These are phyloP conservation scores for Tetrax tetrax DNA, from an alignment of 2,113 vertebrate genomes.

Conservation along the genomic window DNA sequence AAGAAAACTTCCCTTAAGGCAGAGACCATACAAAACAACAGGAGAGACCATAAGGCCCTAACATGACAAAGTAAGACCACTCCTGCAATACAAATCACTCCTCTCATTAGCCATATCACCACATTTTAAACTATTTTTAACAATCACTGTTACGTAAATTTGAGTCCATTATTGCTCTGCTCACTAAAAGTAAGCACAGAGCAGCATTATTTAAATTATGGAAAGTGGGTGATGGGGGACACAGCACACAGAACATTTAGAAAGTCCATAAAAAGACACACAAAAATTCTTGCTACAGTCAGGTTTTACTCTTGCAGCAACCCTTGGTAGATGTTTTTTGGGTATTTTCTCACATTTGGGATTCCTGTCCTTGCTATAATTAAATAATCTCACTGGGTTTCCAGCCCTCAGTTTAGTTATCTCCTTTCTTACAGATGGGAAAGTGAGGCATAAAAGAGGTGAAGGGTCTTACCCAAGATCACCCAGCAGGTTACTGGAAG, in stretches of 20 bases:
- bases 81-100: background rate
- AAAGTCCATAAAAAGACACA: background rate
- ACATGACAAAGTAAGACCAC: background rate
- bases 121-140: background rate
- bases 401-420: slow-evolving; percentile 15
- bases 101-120: background rate
- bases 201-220: background rate
- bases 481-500: slow-evolving; percentile 61
- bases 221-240: background rate
- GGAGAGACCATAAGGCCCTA: background rate
- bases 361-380: background rate
- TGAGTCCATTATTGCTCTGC: background rate
- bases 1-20: background rate
- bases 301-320: background rate
- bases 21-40: background rate
- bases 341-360: background rate
- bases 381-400: background rate
- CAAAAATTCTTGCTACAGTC: background rate
- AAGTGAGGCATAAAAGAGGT: slow-evolving; percentile 47
- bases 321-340: background rate
- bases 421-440: slow-evolving; percentile 33
- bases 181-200: background rate
- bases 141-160: background rate
- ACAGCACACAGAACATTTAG: background rate
- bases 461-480: slow-evolving; percentile 46